Percentiles rank a stretch among this genome's conserved stretches.
Conservation (phyloP, 2,888 invertebrate genomes). For the Bugula neritina region DNA sequence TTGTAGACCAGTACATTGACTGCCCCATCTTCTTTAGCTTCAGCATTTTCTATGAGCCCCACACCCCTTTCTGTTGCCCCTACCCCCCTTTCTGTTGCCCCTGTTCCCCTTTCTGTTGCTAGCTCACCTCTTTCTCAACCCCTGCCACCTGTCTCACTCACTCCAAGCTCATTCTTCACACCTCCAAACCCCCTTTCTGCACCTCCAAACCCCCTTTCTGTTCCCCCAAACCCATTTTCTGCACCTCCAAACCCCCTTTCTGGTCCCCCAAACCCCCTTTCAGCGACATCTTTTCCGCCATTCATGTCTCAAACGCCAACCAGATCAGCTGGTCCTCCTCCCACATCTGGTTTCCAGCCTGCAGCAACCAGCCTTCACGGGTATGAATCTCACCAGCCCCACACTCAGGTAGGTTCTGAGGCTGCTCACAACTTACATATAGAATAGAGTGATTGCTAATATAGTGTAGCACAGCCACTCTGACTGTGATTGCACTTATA, state of each 20-base stretch:
- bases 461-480: too few relatives aligned
- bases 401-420: background rate
- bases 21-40: background rate
- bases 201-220: too few relatives aligned
- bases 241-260: background rate
- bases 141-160: too few relatives aligned
- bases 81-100: background rate
- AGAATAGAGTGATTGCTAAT: too few relatives aligned
- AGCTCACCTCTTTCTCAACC: background rate
- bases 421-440: too few relatives aligned
- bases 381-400: background rate
- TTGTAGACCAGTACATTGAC: background rate
- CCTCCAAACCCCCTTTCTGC: background rate
- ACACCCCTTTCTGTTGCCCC: background rate
- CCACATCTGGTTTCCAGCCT: conserved; percentile 21
- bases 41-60: background rate
- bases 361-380: background rate
- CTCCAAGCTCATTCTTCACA: too few relatives aligned
- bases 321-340: conserved; percentile 4
- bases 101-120: background rate
- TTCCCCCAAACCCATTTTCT: background rate
- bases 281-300: background rate
- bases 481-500: too few relatives aligned
- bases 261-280: background rate
- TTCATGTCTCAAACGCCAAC: background rate